These are phyloP conservation scores for Etheostoma nigrum DNA, from an alignment of 2,797 vertebrate genomes.

Conservation along the genomic window DNA sequence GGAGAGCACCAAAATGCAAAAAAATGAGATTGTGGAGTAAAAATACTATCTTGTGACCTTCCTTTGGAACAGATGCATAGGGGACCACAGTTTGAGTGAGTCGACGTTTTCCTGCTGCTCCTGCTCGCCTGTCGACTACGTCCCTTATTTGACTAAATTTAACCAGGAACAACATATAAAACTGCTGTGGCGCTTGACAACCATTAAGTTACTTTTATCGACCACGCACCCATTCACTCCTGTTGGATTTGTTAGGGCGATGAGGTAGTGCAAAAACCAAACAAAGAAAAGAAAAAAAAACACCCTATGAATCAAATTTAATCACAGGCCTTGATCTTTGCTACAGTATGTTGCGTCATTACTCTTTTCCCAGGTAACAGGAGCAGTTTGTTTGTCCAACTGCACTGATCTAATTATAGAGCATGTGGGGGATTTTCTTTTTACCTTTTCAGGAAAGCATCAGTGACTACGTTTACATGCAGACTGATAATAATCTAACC, in stretches of 20 bases:
- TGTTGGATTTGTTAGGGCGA: slow-evolving; percentile 54
- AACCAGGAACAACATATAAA: slow-evolving; percentile 4
- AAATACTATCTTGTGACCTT: slow-evolving; percentile 9
- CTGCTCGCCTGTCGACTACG: slow-evolving; percentile 1
- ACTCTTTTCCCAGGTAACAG: slow-evolving; percentile 37
- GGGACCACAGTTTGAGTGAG: slow-evolving; percentile 28
- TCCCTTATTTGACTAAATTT: slow-evolving; percentile 1
- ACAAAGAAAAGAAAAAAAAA: slow-evolving; percentile 23
- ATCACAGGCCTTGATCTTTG: slow-evolving; percentile 77
- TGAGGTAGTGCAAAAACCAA: slow-evolving; percentile 75
- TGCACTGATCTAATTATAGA: slow-evolving; percentile 31
- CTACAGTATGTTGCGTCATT: slow-evolving; percentile 81
- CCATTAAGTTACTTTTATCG: slow-evolving; percentile 28
- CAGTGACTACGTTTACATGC: slow-evolving; percentile 28
- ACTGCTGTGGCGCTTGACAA: slow-evolving; percentile 49
- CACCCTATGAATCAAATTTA: slow-evolving; percentile 45
- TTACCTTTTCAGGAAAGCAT: slow-evolving; percentile 7
- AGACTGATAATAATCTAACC: background rate
- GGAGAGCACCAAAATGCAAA: slow-evolving; percentile 1
- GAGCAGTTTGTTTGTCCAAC: slow-evolving; percentile 46
- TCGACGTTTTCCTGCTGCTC: slow-evolving; percentile 23
- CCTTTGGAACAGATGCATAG: slow-evolving; percentile 42
- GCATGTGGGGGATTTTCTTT: background rate
- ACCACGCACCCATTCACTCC: slow-evolving; percentile 40
- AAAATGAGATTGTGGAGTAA: background rate